Evolutionary conservation across 1,140 invertebrate genomes (phyloP).

Genomic region (Meloidogyne hapla): DNA sequence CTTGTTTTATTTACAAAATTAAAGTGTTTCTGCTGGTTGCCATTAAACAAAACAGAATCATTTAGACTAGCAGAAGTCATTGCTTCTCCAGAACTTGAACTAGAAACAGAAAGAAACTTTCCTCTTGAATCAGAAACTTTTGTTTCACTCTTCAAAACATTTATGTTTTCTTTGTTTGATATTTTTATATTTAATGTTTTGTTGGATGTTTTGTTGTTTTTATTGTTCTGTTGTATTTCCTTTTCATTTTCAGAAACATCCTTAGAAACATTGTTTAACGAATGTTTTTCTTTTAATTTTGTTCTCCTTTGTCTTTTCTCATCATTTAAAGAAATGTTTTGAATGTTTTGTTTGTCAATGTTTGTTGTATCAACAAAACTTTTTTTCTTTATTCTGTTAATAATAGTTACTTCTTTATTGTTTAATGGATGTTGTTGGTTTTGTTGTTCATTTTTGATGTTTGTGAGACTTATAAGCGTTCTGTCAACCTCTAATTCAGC

Average conservation of each 20-base stretch:
- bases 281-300: not conserved
- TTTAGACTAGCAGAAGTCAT: not conserved
- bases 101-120: not conserved
- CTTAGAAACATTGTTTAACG: not conserved
- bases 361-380: not conserved
- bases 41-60: constrained; percentile 14
- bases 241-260: not conserved
- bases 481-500: not conserved
- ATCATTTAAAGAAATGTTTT: not conserved
- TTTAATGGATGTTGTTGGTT: not conserved
- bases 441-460: not conserved
- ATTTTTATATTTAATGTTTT: not conserved
- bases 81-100: constrained; percentile 6
- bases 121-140: not conserved
- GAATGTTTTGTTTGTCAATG: no score
- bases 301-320: not conserved
- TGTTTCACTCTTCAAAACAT: not conserved
- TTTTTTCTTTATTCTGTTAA: not conserved
- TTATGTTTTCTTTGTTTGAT: not conserved
- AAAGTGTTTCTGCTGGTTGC: not conserved
- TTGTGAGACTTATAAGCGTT: no score
- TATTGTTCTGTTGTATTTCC: not conserved
- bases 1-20: no score
- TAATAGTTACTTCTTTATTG: not conserved
- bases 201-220: not conserved